Conservation (phyloP, 2,888 invertebrate genomes). For the Agrotis segetum region DNA sequence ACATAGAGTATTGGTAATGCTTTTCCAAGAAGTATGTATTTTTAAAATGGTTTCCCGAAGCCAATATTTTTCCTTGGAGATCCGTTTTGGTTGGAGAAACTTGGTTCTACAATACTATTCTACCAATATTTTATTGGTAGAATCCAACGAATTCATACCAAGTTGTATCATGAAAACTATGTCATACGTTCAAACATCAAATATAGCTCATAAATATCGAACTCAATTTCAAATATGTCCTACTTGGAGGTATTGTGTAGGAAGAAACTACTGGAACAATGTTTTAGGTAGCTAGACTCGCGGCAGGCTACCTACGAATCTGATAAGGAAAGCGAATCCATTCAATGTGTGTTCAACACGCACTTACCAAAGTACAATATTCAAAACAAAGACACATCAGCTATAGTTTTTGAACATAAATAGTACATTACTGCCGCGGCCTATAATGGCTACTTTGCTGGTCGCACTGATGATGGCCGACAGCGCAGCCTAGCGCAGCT, state of each 20-base stretch:
- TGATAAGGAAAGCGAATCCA: constrained; percentile 38
- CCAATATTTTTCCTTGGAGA: no score
- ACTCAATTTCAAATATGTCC: constrained; percentile 23
- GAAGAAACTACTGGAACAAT: constrained; percentile 7
- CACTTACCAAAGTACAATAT: constrained; percentile 13
- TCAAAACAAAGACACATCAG: neutral
- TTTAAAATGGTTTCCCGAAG: no score
- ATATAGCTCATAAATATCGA: constrained; percentile 22
- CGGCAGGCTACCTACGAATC: constrained; percentile 12
- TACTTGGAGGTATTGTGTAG: constrained; percentile 17
- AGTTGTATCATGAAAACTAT: neutral
- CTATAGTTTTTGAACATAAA: neutral
- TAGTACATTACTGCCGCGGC: no score
- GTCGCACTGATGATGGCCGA: no score
- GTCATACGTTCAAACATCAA: constrained; percentile 2
- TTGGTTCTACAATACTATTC: no score
- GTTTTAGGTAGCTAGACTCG: constrained; percentile 5
- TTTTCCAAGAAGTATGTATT: neutral
- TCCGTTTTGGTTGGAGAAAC: no score
- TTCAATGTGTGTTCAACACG: constrained; percentile 40
- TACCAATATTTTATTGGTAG: no score
- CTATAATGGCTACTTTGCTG: no score
- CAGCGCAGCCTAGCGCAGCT: no score
- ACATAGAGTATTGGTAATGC: neutral
- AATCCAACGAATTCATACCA: no score